Percentiles rank a stretch among this genome's conserved stretches.
Conservation (phyloP, 2,888 invertebrate genomes). For the Erannis defoliaria region DNA sequence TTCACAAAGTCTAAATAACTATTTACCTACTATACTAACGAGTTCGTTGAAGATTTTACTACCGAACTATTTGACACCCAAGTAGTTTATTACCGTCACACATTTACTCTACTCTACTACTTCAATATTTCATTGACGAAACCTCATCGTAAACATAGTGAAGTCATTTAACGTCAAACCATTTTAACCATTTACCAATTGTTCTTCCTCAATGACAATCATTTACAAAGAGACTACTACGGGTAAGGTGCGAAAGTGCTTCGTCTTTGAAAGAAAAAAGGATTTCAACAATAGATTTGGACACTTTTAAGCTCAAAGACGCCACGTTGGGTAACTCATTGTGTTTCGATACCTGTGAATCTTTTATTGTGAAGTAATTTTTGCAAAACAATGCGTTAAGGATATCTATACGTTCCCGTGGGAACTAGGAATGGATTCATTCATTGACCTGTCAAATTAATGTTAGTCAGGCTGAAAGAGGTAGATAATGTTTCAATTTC, state of each 20-base stretch:
- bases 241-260: constrained; percentile 37
- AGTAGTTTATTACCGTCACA: no score
- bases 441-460: constrained; percentile 3
- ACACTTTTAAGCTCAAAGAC: constrained; percentile 26
- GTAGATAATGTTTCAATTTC: no score
- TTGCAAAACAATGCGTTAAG: constrained; percentile 31
- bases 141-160: constrained; percentile 13
- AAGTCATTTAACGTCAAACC: constrained; percentile 29
- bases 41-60: no score
- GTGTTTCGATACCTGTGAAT: constrained; percentile 32
- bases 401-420: constrained; percentile 32
- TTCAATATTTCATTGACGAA: constrained; percentile 15
- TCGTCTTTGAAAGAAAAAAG: constrained; percentile 27
- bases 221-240: constrained; percentile 23
- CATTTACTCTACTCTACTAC: background rate
- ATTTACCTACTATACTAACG: no score
- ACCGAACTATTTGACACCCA: no score
- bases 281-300: constrained; percentile 41
- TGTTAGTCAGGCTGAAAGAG: background rate
- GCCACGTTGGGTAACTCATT: constrained; percentile 32
- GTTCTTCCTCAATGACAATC: constrained; percentile 29
- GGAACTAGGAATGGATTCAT: constrained; percentile 31
- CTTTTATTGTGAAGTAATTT: constrained; percentile 27
- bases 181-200: constrained; percentile 32
- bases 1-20: no score